phyloP scores from a whole-genome alignment of 2,888 invertebrate genomes.

The Orthonychiurus folsomi region DNA sequence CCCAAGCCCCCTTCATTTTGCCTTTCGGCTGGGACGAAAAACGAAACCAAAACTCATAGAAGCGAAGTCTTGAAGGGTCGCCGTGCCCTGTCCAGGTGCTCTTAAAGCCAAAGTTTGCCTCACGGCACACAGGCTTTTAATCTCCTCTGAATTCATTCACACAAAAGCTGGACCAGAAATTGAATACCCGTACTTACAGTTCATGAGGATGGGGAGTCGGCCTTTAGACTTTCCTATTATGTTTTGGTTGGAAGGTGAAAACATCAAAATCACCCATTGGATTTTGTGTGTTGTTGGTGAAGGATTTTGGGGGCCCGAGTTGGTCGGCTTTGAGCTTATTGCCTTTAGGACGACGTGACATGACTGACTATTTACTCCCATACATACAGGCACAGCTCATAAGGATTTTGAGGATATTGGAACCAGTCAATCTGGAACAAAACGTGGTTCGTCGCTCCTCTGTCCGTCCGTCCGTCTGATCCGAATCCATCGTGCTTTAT shows the following conservation, averaged over 20 bases:
- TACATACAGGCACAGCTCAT: too few relatives aligned
- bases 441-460: too few relatives aligned
- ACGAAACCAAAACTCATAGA: background rate
- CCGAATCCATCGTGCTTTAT: slow-evolving; percentile 1
- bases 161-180: background rate
- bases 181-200: background rate
- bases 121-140: background rate
- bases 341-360: slow-evolving; percentile 3
- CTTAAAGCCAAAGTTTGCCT: background rate
- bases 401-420: background rate
- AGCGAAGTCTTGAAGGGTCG: too few relatives aligned
- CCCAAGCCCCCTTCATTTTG: too few relatives aligned
- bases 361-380: slow-evolving; percentile 4
- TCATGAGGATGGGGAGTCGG: background rate
- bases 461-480: too few relatives aligned
- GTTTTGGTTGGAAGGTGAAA: slow-evolving; percentile 5
- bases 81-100: too few relatives aligned
- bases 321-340: background rate
- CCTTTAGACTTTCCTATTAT: background rate
- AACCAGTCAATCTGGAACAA: slow-evolving; percentile 1
- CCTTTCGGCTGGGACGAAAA: background rate
- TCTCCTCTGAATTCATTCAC: background rate
- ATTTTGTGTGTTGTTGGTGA: background rate
- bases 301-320: background rate
- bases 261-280: slow-evolving; percentile 9